These are phyloP conservation scores for Polydesmus complanatus DNA, from an alignment of 2,888 invertebrate genomes.

Conservation along the genomic window DNA sequence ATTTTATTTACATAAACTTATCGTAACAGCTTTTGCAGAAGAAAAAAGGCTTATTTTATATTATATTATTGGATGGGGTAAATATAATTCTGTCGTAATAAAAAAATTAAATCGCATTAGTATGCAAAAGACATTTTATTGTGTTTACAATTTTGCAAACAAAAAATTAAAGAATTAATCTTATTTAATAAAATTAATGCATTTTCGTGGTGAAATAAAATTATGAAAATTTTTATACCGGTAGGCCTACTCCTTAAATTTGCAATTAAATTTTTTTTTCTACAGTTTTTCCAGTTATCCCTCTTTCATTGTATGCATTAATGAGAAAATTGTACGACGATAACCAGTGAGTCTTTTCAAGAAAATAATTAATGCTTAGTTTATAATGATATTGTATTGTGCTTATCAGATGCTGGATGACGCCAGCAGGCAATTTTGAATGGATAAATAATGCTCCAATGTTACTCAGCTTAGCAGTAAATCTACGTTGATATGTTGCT, in stretches of 20 bases:
- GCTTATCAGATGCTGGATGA: constrained; percentile 28
- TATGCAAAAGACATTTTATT: not conserved
- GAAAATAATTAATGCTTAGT: not conserved
- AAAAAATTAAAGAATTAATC: not conserved
- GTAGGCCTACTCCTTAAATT: too few species aligned
- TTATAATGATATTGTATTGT: not conserved
- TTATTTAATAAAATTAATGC: not conserved
- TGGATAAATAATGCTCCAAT: constrained; percentile 33
- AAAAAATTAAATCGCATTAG: too few species aligned
- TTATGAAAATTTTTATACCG: not conserved
- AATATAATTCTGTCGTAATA: too few species aligned
- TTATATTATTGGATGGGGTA: constrained; percentile 38
- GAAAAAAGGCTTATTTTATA: constrained; percentile 32
- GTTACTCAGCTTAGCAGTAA: constrained; percentile 28
- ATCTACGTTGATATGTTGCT: not conserved
- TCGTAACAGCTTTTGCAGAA: constrained; percentile 35
- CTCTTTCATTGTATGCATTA: constrained; percentile 29
- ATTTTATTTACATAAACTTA: constrained; percentile 36
- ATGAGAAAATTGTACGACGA: constrained; percentile 27
- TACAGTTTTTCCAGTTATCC: constrained; percentile 30
- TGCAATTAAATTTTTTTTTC: too few species aligned
- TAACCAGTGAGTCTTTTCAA: constrained; percentile 24
- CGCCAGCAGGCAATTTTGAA: constrained; percentile 28
- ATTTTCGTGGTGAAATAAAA: not conserved
- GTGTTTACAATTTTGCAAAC: not conserved